phyloP scores from a whole-genome alignment of 2,888 invertebrate genomes.

The Drosophila paramelanica region DNA sequence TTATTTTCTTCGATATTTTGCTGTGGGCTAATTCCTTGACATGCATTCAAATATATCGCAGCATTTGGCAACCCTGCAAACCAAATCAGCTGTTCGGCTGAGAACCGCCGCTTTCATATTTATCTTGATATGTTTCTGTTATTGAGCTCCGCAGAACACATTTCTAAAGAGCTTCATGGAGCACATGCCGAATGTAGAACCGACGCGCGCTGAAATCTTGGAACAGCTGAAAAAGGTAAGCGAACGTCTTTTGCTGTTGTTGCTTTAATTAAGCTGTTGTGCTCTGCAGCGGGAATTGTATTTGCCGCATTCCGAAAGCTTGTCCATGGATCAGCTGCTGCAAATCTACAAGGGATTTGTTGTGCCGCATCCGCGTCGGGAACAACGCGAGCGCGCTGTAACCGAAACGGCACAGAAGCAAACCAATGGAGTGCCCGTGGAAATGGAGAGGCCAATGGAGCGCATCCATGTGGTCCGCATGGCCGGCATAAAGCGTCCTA shows the following conservation, averaged over 20 bases:
- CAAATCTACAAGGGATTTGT: slow-evolving; percentile 50
- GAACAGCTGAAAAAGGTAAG: slow-evolving; percentile 27
- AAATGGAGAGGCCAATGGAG: slow-evolving; percentile 32
- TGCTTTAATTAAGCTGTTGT: not conserved
- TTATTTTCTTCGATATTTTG: too few relatives aligned
- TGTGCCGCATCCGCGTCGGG: slow-evolving; percentile 44
- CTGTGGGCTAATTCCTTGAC: not conserved
- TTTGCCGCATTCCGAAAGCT: slow-evolving; percentile 24
- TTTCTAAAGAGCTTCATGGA: slow-evolving; percentile 29
- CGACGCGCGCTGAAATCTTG: slow-evolving; percentile 24
- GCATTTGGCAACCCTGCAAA: not conserved
- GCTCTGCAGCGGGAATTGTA: slow-evolving; percentile 42
- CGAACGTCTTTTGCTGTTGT: not conserved
- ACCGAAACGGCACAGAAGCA: not conserved
- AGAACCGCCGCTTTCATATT: not conserved
- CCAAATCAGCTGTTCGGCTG: not conserved
- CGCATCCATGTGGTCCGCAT: slow-evolving; percentile 38
- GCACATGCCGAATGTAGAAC: slow-evolving; percentile 12
- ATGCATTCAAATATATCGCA: too few relatives aligned
- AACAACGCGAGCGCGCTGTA: slow-evolving; percentile 26
- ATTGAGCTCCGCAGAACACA: not conserved
- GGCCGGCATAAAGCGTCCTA: slow-evolving; percentile 31
- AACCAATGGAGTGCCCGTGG: slow-evolving; percentile 1
- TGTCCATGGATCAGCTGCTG: slow-evolving; percentile 35
- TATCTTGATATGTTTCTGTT: slow-evolving; percentile 1